These are phyloP conservation scores for Halcyon malimbica DNA, from an alignment of 2,113 vertebrate genomes.

Conservation along the genomic window DNA sequence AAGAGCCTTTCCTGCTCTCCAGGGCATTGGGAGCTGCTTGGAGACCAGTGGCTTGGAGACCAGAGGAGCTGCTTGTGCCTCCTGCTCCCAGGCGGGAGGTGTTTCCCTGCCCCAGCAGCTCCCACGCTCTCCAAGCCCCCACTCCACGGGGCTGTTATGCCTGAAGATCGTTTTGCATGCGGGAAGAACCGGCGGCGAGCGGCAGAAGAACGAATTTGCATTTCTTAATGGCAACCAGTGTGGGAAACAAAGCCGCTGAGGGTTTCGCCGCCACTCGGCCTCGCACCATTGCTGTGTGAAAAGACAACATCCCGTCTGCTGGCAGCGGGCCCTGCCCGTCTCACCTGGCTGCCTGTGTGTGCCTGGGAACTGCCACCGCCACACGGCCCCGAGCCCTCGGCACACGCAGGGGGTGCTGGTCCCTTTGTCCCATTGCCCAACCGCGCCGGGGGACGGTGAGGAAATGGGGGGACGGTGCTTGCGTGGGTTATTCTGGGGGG, in stretches of 20 bases:
- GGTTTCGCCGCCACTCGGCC: neutral
- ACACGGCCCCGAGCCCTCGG: neutral
- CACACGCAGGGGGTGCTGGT: neutral
- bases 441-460: rapidly evolving
- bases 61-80: neutral
- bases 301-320: slow-evolving; percentile 66
- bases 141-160: slow-evolving; percentile 18
- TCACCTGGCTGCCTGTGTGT: slow-evolving; percentile 58
- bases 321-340: slow-evolving; percentile 33
- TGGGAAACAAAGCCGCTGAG: slow-evolving; percentile 28
- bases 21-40: neutral
- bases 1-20: neutral
- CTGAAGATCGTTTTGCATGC: slow-evolving; percentile 57
- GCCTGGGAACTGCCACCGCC: slow-evolving; percentile 45
- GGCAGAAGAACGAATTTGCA: slow-evolving; percentile 65
- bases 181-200: neutral
- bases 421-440: rapidly evolving
- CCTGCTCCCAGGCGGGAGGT: neutral
- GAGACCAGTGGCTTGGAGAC: neutral
- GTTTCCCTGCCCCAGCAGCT: neutral
- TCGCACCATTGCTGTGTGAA: slow-evolving; percentile 51
- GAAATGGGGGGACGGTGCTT: rapidly evolving
- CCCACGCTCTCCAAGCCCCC: neutral
- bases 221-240: slow-evolving; percentile 57
- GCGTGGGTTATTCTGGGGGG: rapidly evolving